A percentile compares a stretch with the other conserved stretches of the same genome.
These are phyloP conservation scores for Acanthurus lineatus DNA, from an alignment of 2,797 vertebrate species.

Conservation along the genomic window DNA sequence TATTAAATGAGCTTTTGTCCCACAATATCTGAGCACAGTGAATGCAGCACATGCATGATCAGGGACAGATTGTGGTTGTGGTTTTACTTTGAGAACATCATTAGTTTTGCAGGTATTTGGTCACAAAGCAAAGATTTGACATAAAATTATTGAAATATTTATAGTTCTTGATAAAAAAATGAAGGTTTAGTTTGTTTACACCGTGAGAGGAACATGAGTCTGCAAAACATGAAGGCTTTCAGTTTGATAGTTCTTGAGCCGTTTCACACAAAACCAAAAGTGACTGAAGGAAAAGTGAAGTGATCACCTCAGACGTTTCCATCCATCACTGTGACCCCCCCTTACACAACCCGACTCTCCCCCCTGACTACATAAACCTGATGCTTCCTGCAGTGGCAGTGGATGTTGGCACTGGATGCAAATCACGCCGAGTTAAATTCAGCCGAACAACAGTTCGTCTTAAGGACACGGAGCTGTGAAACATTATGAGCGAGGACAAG, in stretches of 20 bases:
- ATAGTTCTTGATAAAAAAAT: no score
- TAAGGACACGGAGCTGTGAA: neutral
- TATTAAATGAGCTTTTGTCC: neutral
- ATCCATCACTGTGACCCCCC: neutral
- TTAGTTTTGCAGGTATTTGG: no score
- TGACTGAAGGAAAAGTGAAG: no score
- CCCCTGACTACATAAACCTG: neutral
- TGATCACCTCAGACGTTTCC: neutral
- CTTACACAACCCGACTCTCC: neutral
- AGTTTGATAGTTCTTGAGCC: no score
- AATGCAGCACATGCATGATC: neutral
- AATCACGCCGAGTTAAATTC: neutral
- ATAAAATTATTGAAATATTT: no score
- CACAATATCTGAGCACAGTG: neutral
- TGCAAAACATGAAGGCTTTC: no score
- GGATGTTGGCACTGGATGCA: neutral
- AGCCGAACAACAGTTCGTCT: neutral
- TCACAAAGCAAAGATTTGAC: no score
- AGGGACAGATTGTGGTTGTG: neutral
- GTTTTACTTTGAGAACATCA: no score
- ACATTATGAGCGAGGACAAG: slow-evolving; percentile 2
- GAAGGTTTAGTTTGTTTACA: no score
- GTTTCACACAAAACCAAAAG: no score
- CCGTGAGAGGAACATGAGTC: no score
- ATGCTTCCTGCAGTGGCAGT: neutral